Percentiles rank a stretch among this genome's conserved stretches.
phyloP scores from a whole-genome alignment of 2,888 invertebrate species.

The Apamea anceps region DNA sequence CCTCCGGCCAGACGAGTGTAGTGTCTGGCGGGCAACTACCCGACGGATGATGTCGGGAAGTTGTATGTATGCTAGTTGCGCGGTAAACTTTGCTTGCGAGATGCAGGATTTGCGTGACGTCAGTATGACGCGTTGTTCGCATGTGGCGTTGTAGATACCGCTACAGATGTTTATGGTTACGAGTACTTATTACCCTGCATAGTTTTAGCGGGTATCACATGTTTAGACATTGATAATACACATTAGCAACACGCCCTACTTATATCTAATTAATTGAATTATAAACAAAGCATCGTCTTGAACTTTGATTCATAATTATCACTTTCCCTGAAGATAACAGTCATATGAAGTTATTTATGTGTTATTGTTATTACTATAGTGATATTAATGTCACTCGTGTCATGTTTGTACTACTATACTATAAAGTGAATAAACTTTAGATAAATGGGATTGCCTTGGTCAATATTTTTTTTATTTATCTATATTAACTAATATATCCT shows the following conservation, averaged over 20 bases:
- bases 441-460: slow-evolving; percentile 28
- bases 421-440: slow-evolving; percentile 26
- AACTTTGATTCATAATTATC: slow-evolving; percentile 46
- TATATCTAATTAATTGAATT: slow-evolving; percentile 17
- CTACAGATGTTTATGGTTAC: too few species aligned
- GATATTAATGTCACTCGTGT: slow-evolving; percentile 12
- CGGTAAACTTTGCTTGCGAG: too few species aligned
- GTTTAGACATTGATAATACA: not conserved
- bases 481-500: too few species aligned
- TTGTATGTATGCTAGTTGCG: too few species aligned
- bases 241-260: not conserved
- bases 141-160: too few species aligned
- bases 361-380: slow-evolving; percentile 48
- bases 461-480: not conserved
- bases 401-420: slow-evolving; percentile 28
- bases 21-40: too few species aligned
- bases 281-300: slow-evolving; percentile 36
- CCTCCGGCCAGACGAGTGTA: too few species aligned
- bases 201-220: not conserved
- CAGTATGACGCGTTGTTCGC: too few species aligned
- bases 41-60: too few species aligned
- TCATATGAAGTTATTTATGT: slow-evolving; percentile 60
- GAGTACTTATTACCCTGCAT: too few species aligned
- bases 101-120: too few species aligned
- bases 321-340: slow-evolving; percentile 61